Evolutionary conservation across 2,888 invertebrate species (phyloP).

Genomic region (Agrotis segetum): DNA sequence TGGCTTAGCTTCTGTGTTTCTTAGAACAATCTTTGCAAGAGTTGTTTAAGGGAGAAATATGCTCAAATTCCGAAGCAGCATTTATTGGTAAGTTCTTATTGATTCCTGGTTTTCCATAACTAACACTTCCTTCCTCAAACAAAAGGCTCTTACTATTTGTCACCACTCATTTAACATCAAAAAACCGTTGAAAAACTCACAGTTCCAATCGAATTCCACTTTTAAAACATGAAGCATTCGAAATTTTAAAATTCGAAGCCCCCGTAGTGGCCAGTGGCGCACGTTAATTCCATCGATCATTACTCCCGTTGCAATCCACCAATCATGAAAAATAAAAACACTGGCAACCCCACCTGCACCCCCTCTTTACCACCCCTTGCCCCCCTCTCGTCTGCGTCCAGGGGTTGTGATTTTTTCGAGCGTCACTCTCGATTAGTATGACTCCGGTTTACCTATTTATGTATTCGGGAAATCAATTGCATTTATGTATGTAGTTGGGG

Average conservation of each 20-base stretch:
- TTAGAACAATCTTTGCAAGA: not conserved
- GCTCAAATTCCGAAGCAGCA: not conserved
- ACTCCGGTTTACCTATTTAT: slow-evolving; percentile 68
- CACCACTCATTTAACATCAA: not conserved
- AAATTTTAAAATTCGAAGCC: slow-evolving; percentile 64
- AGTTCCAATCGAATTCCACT: slow-evolving; percentile 49
- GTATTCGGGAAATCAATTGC: slow-evolving; percentile 66
- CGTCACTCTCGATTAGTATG: slow-evolving; percentile 85
- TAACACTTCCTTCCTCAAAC: not conserved
- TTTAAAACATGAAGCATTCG: slow-evolving; percentile 61
- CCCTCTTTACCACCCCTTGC: slow-evolving; percentile 57
- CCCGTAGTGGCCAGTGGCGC: slow-evolving; percentile 81
- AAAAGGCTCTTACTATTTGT: not conserved
- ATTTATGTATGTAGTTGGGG: slow-evolving; percentile 53
- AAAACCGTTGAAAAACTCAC: slow-evolving; percentile 23
- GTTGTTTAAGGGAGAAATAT: no score
- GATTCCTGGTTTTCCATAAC: no score
- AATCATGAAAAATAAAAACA: slow-evolving; percentile 90
- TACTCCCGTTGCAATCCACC: slow-evolving; percentile 90
- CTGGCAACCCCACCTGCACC: slow-evolving; percentile 83
- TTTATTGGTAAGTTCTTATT: not conserved
- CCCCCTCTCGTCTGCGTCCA: slow-evolving; percentile 74
- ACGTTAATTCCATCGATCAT: slow-evolving; percentile 91
- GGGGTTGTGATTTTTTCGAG: slow-evolving; percentile 88
- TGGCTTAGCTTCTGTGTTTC: not conserved